These are phyloP conservation scores for Eidolon dupreanum DNA, from an alignment of 2,797 vertebrate species.

Conservation along the genomic window DNA sequence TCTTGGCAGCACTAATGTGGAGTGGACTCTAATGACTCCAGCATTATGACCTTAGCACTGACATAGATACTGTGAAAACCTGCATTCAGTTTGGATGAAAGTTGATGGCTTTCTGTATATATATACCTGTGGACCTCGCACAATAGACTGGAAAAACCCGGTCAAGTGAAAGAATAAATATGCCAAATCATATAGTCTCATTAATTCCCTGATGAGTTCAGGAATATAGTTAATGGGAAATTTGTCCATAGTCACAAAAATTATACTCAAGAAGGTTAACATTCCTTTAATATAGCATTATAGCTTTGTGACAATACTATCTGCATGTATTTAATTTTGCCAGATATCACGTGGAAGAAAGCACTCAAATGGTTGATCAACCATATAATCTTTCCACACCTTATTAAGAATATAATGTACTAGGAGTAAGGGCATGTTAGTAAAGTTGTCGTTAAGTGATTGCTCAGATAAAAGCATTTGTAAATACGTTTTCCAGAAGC, in stretches of 20 bases:
- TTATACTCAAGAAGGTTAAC: background rate
- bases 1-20: background rate
- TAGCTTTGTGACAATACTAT: background rate
- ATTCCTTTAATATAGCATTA: constrained; percentile 25
- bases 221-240: background rate
- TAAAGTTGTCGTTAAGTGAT: background rate
- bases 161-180: background rate
- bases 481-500: background rate
- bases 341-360: background rate
- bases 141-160: background rate
- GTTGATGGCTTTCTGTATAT: background rate
- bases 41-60: constrained; percentile 24
- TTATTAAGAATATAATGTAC: background rate
- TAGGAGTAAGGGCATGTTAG: background rate
- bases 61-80: constrained; percentile 23
- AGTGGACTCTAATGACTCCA: background rate
- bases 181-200: background rate
- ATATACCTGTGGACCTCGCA: background rate
- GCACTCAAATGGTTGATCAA: background rate
- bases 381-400: background rate
- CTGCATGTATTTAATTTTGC: background rate
- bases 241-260: background rate
- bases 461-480: background rate
- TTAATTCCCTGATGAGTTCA: constrained; percentile 34
- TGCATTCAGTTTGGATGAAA: constrained; percentile 24